phyloP scores from a whole-genome alignment of 1,140 invertebrate genomes.

The Drosophila repleta region DNA sequence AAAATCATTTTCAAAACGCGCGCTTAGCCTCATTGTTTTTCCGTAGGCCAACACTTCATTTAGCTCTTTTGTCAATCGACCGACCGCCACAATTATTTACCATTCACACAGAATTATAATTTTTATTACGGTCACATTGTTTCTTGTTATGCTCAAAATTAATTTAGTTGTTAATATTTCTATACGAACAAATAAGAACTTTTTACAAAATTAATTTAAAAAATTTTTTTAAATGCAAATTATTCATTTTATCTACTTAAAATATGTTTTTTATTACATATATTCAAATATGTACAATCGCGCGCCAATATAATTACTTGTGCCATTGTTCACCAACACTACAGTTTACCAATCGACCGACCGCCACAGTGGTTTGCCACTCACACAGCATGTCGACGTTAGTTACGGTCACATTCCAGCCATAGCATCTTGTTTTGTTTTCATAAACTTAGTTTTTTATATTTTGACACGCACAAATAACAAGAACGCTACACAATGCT shows the following conservation, averaged over 20 bases:
- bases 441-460: constrained; percentile 39
- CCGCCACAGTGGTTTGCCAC: constrained; percentile 14
- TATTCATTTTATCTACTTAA: too few relatives aligned
- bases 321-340: neutral
- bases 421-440: constrained; percentile 56
- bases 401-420: constrained; percentile 32
- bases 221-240: too few relatives aligned
- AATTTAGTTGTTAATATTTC: constrained; percentile 40
- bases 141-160: constrained; percentile 52
- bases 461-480: constrained; percentile 28
- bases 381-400: neutral
- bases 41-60: constrained; percentile 1
- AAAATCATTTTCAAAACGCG: too few relatives aligned
- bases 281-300: neutral
- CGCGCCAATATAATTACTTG: neutral
- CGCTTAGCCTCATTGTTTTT: neutral
- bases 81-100: constrained; percentile 11
- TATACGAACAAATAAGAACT: constrained; percentile 11
- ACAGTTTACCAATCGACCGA: constrained; percentile 1
- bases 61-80: neutral
- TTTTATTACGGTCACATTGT: constrained; percentile 37
- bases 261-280: neutral
- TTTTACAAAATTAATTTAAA: too few relatives aligned
- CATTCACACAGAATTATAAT: neutral
- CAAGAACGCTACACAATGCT: constrained; percentile 35